phyloP scores from a whole-genome alignment of 2,113 vertebrate species.

The Salvelinus namaycush region DNA sequence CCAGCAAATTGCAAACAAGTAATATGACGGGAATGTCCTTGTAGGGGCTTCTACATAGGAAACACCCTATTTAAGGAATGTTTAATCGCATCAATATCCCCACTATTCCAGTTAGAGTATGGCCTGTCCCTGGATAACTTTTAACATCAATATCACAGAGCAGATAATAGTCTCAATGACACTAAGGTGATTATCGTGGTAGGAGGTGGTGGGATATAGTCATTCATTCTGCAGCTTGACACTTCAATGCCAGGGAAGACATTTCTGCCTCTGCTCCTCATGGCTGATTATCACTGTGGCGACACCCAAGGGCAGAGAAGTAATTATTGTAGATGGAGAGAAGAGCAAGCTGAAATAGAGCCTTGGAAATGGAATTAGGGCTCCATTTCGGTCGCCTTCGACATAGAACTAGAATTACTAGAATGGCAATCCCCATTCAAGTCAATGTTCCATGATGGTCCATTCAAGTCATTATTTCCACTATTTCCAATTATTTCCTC shows the following conservation, averaged over 20 bases:
- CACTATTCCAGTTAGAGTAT: constrained; percentile 37
- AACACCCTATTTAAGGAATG: not conserved
- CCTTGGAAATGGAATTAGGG: not conserved
- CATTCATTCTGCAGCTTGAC: constrained; percentile 38
- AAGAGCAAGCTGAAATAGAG: not conserved
- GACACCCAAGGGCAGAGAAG: constrained; percentile 33
- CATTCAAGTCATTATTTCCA: too few species aligned
- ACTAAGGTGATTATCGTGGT: constrained; percentile 52
- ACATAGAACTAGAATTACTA: not conserved
- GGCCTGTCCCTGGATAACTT: constrained; percentile 30
- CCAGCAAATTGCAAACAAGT: not conserved
- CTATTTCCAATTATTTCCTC: not conserved
- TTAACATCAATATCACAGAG: constrained; percentile 41
- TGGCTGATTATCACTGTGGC: not conserved
- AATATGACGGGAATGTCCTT: not conserved
- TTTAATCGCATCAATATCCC: constrained; percentile 1
- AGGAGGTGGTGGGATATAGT: constrained; percentile 22
- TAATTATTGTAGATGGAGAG: constrained; percentile 23
- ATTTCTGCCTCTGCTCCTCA: constrained; percentile 16
- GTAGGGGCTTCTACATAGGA: not conserved
- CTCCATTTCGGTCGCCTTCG: constrained; percentile 24
- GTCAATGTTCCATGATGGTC: too few species aligned
- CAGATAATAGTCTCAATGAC: constrained; percentile 43
- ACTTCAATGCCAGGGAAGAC: constrained; percentile 19
- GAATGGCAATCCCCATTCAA: too few species aligned